Evolutionary conservation across 2,888 invertebrate genomes (phyloP).

Genomic region (Lithophane socia): DNA sequence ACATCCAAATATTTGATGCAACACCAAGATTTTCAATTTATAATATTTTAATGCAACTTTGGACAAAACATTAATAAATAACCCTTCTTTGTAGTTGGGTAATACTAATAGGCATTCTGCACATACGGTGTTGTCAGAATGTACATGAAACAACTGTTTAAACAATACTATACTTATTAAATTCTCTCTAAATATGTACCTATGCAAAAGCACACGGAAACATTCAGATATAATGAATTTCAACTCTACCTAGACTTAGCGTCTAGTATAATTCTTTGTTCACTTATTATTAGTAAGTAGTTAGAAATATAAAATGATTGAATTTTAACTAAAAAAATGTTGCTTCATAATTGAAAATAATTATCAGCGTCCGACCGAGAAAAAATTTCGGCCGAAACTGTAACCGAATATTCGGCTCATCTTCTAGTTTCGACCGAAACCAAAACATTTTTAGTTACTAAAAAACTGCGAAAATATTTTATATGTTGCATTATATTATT

Average conservation of each 20-base stretch:
- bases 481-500: background rate
- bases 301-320: constrained; percentile 3
- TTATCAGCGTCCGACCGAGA: background rate
- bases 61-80: constrained; percentile 30
- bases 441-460: background rate
- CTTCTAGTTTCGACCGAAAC: background rate
- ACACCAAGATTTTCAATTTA: constrained; percentile 26
- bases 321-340: constrained; percentile 1
- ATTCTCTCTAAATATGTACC: constrained; percentile 31
- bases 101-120: background rate
- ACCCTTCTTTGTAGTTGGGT: constrained; percentile 8
- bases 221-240: constrained; percentile 20
- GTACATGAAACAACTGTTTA: constrained; percentile 23
- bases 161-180: constrained; percentile 15
- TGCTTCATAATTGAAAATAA: constrained; percentile 1
- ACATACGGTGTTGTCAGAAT: constrained; percentile 19
- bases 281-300: constrained; percentile 38
- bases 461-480: background rate
- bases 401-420: background rate
- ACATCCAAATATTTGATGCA: constrained; percentile 37
- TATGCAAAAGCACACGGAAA: constrained; percentile 34
- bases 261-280: constrained; percentile 33
- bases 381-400: background rate
- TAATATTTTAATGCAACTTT: constrained; percentile 23
- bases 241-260: constrained; percentile 13